Evolutionary conservation across 1,140 invertebrate species (phyloP).

Genomic region (Cyphomyrmex costatus): DNA sequence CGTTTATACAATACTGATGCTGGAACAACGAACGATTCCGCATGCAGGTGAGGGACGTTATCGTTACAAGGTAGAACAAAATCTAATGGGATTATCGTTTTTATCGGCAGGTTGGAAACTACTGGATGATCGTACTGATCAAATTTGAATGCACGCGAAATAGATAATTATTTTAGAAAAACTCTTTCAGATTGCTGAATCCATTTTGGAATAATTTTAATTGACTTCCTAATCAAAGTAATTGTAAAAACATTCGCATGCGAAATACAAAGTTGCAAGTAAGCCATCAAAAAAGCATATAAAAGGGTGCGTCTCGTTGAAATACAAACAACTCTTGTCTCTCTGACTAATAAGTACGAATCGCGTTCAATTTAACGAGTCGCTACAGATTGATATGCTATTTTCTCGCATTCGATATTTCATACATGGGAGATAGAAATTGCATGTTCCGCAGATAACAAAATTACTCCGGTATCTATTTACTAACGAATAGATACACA

Average conservation of each 20-base stretch:
- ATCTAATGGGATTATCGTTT: neutral
- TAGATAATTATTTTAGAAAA: neutral
- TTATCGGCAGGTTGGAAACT: neutral
- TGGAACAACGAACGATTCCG: neutral
- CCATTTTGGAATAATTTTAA: neutral
- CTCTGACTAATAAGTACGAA: neutral
- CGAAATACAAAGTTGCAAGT: neutral
- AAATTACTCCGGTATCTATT: constrained; percentile 39
- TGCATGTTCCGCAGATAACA: constrained; percentile 4
- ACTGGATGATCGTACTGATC: neutral
- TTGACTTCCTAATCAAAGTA: neutral
- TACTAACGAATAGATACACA: constrained; percentile 28
- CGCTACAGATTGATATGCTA: neutral
- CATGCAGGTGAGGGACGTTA: constrained; percentile 2
- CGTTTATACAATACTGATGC: neutral
- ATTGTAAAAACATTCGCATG: neutral
- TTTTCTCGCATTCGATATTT: constrained; percentile 45
- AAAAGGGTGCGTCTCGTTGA: constrained; percentile 28
- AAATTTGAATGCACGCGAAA: neutral
- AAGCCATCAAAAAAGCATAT: constrained; percentile 20
- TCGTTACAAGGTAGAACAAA: neutral
- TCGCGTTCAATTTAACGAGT: constrained; percentile 38
- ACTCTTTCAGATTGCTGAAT: neutral
- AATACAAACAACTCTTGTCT: constrained; percentile 22
- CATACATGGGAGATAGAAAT: constrained; percentile 34